Base-by-base conservation (phyloP, 1,140 invertebrate species). In the Tribolium madens region DNA sequence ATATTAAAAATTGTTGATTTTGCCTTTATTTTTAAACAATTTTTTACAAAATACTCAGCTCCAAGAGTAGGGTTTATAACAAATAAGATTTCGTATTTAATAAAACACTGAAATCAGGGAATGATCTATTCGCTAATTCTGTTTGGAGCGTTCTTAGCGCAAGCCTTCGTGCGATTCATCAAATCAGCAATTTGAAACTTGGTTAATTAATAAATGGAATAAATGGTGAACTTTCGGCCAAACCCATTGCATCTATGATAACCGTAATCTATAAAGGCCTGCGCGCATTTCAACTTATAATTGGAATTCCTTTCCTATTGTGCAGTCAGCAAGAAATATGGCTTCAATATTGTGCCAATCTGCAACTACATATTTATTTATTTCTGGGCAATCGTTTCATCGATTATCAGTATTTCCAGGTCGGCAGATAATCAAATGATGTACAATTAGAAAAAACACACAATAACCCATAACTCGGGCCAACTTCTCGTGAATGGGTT, bases 301-400 rank as follows among this genome's bases (percentile, higher is more conserved):
- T 73, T 73, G 71, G 71, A 73, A 73, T 73, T 73, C 71, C 71
- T 73, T 14, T 36, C 31, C 48, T 46, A 73, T 73, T 73, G 47
- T 73, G 71, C 36, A 33, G 47, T 15, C n/a, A 5, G 31, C 12
- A 50, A 73, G 71, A 73, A 73, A 57, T 73, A 73, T 73, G 52
- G 71, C 48, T 17, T 33, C 50, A 73, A 73, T 73, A 57, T 73
- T 36, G 71, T 15, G 50, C 46, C 26, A 64, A 64, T 64, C 21
- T 64, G 57, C 57, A 42, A 64, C 36, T 64, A 64, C 13, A 57
- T 57, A 57, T 57, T 57, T 57, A 57, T 57, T 57, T 26, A 57
- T 57, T 57, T 57, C 18, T 6, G 17, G 4, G 52, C 17, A 17
- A 57, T 57, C 57, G 1, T 12, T 18, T 18, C 9, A 64, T 36